Percentiles rank a stretch among this genome's conserved stretches.
phyloP scores from a whole-genome alignment of 2,888 invertebrate genomes.

The Petrophora chlorosata region DNA sequence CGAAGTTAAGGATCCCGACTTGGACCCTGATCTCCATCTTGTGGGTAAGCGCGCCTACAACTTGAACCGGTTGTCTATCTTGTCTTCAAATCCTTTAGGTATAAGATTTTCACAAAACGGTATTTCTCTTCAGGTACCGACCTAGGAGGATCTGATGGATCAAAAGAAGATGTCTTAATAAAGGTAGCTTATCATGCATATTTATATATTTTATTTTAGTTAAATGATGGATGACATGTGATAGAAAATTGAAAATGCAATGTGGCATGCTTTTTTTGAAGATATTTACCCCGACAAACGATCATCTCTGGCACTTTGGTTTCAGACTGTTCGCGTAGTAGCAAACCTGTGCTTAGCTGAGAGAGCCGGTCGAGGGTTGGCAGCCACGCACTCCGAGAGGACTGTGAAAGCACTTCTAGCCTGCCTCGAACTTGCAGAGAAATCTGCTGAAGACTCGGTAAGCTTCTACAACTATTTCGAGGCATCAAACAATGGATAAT shows the following conservation, averaged over 20 bases:
- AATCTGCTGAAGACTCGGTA: conserved; percentile 28
- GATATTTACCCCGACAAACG: too few species aligned
- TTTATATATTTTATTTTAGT: too few species aligned
- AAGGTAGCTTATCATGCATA: conserved; percentile 85
- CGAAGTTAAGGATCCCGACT: conserved; percentile 46
- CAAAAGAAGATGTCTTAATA: conserved; percentile 87
- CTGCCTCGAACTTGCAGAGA: conserved; percentile 64
- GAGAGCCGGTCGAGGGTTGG: conserved; percentile 88
- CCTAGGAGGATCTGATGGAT: conserved; percentile 79
- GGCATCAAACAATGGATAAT: too few species aligned
- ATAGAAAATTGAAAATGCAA: too few species aligned
- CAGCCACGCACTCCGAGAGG: conserved; percentile 71
- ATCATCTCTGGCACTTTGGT: too few species aligned
- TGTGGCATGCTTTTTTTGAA: too few species aligned
- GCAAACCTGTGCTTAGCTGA: conserved; percentile 93
- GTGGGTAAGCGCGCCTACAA: conserved; percentile 50
- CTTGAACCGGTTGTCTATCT: background rate
- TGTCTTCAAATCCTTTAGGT: background rate
- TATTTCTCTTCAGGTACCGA: conserved; percentile 64
- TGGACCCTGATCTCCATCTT: conserved; percentile 65
- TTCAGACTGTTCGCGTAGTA: conserved; percentile 89
- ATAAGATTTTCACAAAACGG: conserved; percentile 3
- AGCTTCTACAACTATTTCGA: conserved; percentile 4
- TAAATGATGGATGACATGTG: too few species aligned
- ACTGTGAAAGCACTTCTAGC: conserved; percentile 59